phyloP scores from a whole-genome alignment of 1,140 invertebrate species.

The Penaeus vannamei region DNA sequence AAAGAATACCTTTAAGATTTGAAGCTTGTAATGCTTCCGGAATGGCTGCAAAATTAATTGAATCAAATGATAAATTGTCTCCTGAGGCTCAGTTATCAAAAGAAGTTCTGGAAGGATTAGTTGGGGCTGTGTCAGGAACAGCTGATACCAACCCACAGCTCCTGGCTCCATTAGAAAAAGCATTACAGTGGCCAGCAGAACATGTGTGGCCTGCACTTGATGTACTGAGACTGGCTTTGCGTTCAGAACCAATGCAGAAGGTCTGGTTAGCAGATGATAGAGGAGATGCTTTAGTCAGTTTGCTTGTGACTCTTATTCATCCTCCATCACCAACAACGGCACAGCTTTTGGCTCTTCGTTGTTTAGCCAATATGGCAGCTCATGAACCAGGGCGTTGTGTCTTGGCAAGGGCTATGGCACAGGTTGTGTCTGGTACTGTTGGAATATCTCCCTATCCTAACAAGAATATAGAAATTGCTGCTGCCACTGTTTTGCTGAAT shows the following conservation, averaged over 20 bases:
- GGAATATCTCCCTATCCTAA: slow-evolving; percentile 63
- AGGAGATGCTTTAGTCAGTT: slow-evolving; percentile 41
- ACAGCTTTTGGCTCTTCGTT: slow-evolving; percentile 61
- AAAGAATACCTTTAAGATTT: slow-evolving; percentile 57
- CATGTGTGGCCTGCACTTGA: slow-evolving; percentile 90
- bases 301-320: slow-evolving; percentile 48
- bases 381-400: slow-evolving; percentile 50
- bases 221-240: slow-evolving; percentile 83
- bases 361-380: slow-evolving; percentile 62
- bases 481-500: slow-evolving; percentile 86
- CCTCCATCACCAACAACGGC: slow-evolving; percentile 51
- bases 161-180: slow-evolving; percentile 77
- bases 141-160: slow-evolving; percentile 62
- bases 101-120: slow-evolving; percentile 49
- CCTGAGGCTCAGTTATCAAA: slow-evolving; percentile 37
- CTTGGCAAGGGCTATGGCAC: slow-evolving; percentile 41
- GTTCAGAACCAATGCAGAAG: slow-evolving; percentile 69
- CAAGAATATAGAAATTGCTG: slow-evolving; percentile 79
- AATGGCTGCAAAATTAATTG: slow-evolving; percentile 72
- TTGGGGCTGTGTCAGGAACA: slow-evolving; percentile 43
- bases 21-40: slow-evolving; percentile 69
- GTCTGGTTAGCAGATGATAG: slow-evolving; percentile 53
- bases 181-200: slow-evolving; percentile 86
- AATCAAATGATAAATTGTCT: slow-evolving; percentile 66
- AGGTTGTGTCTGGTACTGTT: slow-evolving; percentile 46